Evolutionary conservation across 2,888 invertebrate genomes (phyloP), one percentile per base, ranked within the genome.

Genomic region (Idaea straminata): DNA sequence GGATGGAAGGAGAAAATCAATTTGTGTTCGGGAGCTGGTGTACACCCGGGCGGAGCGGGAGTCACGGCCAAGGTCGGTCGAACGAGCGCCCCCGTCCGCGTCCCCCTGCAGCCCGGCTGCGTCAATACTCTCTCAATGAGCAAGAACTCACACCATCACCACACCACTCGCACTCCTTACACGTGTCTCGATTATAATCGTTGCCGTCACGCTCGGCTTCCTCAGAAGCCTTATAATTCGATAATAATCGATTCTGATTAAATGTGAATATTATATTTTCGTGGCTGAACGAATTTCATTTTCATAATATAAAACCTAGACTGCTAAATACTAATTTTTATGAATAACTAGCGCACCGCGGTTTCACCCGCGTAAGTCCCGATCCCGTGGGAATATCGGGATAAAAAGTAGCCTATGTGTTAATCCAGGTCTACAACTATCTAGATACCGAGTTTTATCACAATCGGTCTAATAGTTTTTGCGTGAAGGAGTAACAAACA

Each of bases 51-150:
- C 79, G 77, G 80, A 79, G 79, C 83, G 87, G 72, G 77, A 91
- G 92, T 92, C 92, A 92, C 87, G 92, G 92, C 90, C 92, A 92
- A 92, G 92, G 92, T 92, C 91, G 84, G 84, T 79, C 83, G 84
- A 80, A 74, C 75, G 74, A 74, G 74, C 76, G 70, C 77, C 73
- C 67, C 67, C 69, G 69, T 69, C 68, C 65, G 47, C 61, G 68
- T 66, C 66, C 72, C 71, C 70, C 69, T 74, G 71, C 74, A 68
- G 69, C 74, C 66, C 70, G 72, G 71, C 76, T 73, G 66, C 73
- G 66, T 73, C 73, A 73, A 58, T 16, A 58, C 58, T 16, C 65
- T 77, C 86, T 83, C 88, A 86, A 83, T 86, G 84, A 85, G 80
- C 76, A 75, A 79, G 71, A 78, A 77, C 69, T 69, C 62, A 72